Percentiles rank a stretch among this genome's conserved stretches.
Evolutionary conservation across 2,113 vertebrate genomes (phyloP).

Genomic region (Callipepla squamata): DNA sequence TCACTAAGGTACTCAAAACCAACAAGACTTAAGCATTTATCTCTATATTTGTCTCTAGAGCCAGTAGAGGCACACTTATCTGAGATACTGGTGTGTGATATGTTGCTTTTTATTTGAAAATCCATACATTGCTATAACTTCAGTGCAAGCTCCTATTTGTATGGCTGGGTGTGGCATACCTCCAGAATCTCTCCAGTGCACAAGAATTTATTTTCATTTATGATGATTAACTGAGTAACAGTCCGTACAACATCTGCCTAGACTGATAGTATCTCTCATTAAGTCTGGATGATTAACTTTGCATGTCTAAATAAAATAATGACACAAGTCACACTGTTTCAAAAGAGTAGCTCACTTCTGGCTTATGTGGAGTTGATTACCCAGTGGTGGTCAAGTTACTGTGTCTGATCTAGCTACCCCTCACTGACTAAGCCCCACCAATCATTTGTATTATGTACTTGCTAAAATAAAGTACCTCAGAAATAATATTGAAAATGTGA

Average conservation of each 20-base stretch:
- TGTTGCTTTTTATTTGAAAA: not conserved
- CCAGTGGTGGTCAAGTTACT: not conserved
- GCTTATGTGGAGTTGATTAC: not conserved
- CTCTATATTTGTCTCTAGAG: accelerated
- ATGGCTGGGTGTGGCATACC: not conserved
- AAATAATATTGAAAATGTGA: not conserved
- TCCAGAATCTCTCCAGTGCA: not conserved
- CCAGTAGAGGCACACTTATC: not conserved
- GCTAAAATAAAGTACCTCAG: not conserved
- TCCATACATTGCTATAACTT: not conserved
- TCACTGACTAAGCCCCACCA: not conserved
- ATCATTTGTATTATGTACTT: not conserved
- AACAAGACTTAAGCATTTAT: not conserved
- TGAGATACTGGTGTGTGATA: not conserved
- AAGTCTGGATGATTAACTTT: constrained; percentile 5
- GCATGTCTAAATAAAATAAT: not conserved
- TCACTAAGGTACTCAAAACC: not conserved
- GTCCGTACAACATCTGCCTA: not conserved
- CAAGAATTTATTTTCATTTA: not conserved
- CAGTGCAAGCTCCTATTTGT: not conserved
- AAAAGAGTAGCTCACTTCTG: constrained; percentile 3
- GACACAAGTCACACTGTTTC: not conserved
- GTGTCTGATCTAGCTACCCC: not conserved
- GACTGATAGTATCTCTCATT: not conserved
- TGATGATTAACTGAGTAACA: not conserved